Percentiles rank a stretch among this genome's conserved stretches.
These are phyloP conservation scores for Brevipalpus yothersi DNA, from an alignment of 1,140 invertebrate genomes.

Conservation along the genomic window DNA sequence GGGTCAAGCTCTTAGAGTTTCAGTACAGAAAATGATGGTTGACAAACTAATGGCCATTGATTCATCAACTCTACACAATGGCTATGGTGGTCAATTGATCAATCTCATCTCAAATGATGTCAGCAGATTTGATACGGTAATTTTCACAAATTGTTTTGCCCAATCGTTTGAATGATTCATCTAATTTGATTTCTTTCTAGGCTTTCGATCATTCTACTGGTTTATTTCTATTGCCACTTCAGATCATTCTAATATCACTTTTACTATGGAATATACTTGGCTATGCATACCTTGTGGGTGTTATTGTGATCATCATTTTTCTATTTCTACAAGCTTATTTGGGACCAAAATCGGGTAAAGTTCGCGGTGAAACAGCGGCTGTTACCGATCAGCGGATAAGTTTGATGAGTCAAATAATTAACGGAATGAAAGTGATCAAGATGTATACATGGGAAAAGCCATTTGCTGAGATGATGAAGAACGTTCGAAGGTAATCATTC, in stretches of 20 bases:
- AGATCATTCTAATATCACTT: too few species aligned
- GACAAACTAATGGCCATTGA: slow-evolving; percentile 26
- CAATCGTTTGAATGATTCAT: too few species aligned
- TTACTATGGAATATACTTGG: too few species aligned
- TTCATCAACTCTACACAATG: slow-evolving; percentile 39
- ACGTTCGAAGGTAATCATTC: slow-evolving; percentile 21
- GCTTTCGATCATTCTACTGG: neutral
- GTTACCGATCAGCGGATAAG: slow-evolving; percentile 56
- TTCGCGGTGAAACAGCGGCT: slow-evolving; percentile 26
- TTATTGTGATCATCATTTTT: too few species aligned
- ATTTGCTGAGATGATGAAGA: slow-evolving; percentile 36
- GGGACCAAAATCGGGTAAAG: too few species aligned
- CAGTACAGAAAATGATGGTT: slow-evolving; percentile 28
- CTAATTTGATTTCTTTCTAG: neutral
- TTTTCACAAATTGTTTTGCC: too few species aligned
- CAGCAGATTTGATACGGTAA: slow-evolving; percentile 23
- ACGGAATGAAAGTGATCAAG: slow-evolving; percentile 59
- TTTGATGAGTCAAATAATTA: slow-evolving; percentile 72
- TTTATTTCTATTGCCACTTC: too few species aligned
- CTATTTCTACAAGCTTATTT: too few species aligned
- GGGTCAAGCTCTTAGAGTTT: slow-evolving; percentile 26
- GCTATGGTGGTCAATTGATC: slow-evolving; percentile 60
- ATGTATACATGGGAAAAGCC: slow-evolving; percentile 54
- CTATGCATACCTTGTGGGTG: too few species aligned
- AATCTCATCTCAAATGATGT: slow-evolving; percentile 75